Evolutionary conservation across 2,888 invertebrate species (phyloP), one percentile per base, ranked within the genome.

Genomic region (Bombyx huttoni): DNA sequence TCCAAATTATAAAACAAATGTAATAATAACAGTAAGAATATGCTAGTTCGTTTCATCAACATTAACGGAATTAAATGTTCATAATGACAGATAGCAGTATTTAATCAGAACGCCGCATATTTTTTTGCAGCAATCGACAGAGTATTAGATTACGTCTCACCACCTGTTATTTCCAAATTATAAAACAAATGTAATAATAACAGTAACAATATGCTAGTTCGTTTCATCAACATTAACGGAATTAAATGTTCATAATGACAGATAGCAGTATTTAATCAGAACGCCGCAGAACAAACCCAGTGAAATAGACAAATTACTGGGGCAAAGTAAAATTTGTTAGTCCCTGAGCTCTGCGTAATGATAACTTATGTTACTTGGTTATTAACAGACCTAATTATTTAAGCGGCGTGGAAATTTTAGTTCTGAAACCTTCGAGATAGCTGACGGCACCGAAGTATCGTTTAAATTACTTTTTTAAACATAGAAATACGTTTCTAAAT

Each of bases 291-390:
- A 55, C 52, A 55, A 57, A 52, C 48, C 54, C 35, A 53, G 49
- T 54, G 46, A 53, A 56, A 56, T 46, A 57, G 58, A 60, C 56
- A 56, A 63, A 63, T 59, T 53, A 57, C 49, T 49, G 52, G 48
- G 53, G 49, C 47, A 57, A 57, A 59, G 55, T 48, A 56, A 56
- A 60, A 60, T 56, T 57, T 53, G 57, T 62, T 52, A 56, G 13
- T 45, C 52, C 50, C 50, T 13, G 51, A 49, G 35, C 55, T 40
- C 49, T 55, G 55, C 40, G 52, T 55, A 49, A 55, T 49, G 58
- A 48, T 50, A 52, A 58, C 51, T 58, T 56, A 55, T 58, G 49
- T 48, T 58, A 53, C 34, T 52, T 52, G 34, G 24, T 33, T 47
- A 52, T 48, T 50, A 50, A 50, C 48, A 12, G 49, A 49, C 47